A percentile compares a stretch with the other conserved stretches of the same genome.
phyloP scores from a whole-genome alignment of 2,113 vertebrate species.

The Morphnarchus princeps region DNA sequence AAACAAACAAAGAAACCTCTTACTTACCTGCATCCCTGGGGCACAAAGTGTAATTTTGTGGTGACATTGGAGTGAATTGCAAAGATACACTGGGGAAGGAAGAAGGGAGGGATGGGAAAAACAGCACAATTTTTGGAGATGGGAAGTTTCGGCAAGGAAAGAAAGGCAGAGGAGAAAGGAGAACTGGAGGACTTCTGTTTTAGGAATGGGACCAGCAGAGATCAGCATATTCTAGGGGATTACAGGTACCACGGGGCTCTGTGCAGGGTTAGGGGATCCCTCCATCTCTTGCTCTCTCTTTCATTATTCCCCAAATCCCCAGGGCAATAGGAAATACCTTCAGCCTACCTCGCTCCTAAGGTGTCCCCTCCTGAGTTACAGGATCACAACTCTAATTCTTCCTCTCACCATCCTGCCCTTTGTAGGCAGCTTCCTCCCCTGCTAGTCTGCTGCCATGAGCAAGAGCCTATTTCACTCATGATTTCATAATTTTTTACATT shows the following conservation, averaged over 20 bases:
- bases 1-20: background rate
- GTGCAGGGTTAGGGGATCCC: background rate
- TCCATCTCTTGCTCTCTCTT: background rate
- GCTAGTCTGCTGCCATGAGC: background rate
- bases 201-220: background rate
- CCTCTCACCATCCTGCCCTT: background rate
- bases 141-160: background rate
- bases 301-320: background rate
- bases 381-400: background rate
- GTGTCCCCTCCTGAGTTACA: background rate
- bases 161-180: background rate
- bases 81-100: background rate
- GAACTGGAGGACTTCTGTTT: background rate
- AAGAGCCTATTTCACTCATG: background rate
- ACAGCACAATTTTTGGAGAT: background rate
- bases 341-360: background rate
- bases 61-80: background rate
- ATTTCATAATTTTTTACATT: background rate
- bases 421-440: background rate
- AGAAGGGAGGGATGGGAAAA: background rate
- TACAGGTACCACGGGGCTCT: background rate
- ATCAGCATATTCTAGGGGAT: background rate
- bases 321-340: background rate
- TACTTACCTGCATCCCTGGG: background rate
- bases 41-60: background rate